Conservation (phyloP, 2,888 invertebrate genomes). For the Himalopsyche japonica region DNA sequence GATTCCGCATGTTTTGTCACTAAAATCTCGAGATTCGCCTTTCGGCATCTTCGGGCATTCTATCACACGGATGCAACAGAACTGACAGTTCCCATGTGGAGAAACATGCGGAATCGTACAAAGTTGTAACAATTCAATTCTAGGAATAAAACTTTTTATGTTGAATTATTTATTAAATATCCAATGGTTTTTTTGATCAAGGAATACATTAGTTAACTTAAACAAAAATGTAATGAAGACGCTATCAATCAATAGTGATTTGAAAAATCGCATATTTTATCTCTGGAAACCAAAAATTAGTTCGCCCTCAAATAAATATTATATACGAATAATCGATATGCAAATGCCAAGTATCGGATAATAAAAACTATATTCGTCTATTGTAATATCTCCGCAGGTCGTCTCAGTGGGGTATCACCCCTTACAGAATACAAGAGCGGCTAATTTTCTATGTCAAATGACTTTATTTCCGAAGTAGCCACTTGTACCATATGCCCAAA, state of each 20-base stretch:
- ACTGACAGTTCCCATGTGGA: too few relatives aligned
- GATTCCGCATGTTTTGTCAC: too few relatives aligned
- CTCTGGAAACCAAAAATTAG: background rate
- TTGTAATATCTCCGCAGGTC: slow-evolving; percentile 7
- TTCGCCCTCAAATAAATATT: background rate
- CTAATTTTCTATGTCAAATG: slow-evolving; percentile 33
- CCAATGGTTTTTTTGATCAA: too few relatives aligned
- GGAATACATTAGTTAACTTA: too few relatives aligned
- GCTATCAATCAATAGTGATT: background rate
- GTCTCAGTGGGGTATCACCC: slow-evolving; percentile 6
- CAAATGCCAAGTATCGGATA: slow-evolving; percentile 16
- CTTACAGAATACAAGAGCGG: slow-evolving; percentile 1
- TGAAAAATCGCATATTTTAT: background rate
- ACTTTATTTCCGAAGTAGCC: slow-evolving; percentile 20
- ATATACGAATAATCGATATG: slow-evolving; percentile 34
- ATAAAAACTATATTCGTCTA: background rate
- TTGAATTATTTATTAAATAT: too few relatives aligned
- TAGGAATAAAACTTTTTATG: too few relatives aligned
- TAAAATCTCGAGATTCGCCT: too few relatives aligned
- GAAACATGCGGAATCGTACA: too few relatives aligned
- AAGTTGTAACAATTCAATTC: too few relatives aligned
- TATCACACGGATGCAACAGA: too few relatives aligned
- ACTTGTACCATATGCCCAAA: slow-evolving; percentile 24
- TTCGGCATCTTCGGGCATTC: too few relatives aligned
- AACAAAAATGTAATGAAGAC: too few relatives aligned